Evolutionary conservation across 2,888 invertebrate species (phyloP).

Genomic region (Noctua comes): DNA sequence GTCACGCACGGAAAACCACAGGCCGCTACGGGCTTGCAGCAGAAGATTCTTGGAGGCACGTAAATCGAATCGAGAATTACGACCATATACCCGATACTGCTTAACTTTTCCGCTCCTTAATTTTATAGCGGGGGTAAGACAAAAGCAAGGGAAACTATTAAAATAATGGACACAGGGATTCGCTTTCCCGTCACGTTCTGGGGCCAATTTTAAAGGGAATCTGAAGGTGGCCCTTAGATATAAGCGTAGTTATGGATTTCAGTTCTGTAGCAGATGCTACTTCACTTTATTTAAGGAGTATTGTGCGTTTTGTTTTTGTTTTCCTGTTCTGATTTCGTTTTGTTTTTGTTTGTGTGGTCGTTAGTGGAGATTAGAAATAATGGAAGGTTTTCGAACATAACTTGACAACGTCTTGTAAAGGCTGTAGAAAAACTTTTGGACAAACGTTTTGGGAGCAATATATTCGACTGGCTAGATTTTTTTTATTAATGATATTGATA

Average conservation of each 20-base stretch:
- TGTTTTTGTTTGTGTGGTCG: conserved; percentile 22
- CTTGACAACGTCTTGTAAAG: too few relatives aligned
- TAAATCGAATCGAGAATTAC: conserved; percentile 63
- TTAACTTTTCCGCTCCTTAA: conserved; percentile 68
- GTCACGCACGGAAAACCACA: conserved; percentile 33
- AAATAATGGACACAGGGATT: conserved; percentile 79
- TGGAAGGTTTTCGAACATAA: not conserved
- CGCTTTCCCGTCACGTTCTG: conserved; percentile 80
- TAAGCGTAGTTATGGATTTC: conserved; percentile 75
- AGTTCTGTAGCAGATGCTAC: conserved; percentile 74
- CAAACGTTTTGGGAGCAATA: too few relatives aligned
- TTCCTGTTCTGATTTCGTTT: conserved; percentile 19
- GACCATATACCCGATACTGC: conserved; percentile 42
- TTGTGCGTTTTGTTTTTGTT: conserved; percentile 35
- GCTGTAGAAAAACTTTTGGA: too few relatives aligned
- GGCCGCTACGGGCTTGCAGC: not conserved
- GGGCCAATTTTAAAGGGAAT: conserved; percentile 83
- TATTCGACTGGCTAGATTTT: too few relatives aligned
- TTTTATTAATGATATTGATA: too few relatives aligned
- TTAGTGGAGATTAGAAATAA: not conserved
- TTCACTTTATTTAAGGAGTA: conserved; percentile 57
- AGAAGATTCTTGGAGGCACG: conserved; percentile 31
- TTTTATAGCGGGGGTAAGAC: conserved; percentile 66
- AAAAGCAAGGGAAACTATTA: conserved; percentile 78
- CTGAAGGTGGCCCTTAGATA: conserved; percentile 61